phyloP scores from a whole-genome alignment of 2,113 vertebrate genomes.

The Salvelinus alpinus region DNA sequence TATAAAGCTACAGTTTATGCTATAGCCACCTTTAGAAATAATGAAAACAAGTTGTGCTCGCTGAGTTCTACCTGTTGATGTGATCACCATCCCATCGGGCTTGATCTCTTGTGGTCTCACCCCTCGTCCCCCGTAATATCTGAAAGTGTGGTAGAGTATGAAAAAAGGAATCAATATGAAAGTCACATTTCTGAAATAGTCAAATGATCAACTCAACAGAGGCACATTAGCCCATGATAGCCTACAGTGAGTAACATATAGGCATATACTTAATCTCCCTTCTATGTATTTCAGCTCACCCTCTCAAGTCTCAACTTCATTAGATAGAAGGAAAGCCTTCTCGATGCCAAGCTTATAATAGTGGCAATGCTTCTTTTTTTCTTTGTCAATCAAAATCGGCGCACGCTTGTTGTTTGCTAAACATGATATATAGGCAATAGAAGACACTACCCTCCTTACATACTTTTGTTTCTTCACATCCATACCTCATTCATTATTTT shows the following conservation, averaged over 20 bases:
- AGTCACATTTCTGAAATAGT: background rate
- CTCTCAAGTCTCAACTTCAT: background rate
- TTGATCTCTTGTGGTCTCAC: background rate
- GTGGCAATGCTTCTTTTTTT: background rate
- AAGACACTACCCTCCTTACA: too few relatives aligned
- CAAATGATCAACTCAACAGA: background rate
- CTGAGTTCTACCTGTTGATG: slow-evolving; percentile 1
- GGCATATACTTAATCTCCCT: background rate
- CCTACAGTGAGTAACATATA: background rate
- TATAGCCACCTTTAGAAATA: background rate
- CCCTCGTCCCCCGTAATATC: background rate
- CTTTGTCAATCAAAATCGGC: background rate
- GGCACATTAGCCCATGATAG: too few relatives aligned
- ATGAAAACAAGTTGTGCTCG: background rate
- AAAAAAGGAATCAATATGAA: background rate
- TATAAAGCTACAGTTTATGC: background rate
- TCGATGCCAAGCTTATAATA: background rate
- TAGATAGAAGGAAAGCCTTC: background rate
- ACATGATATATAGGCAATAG: background rate
- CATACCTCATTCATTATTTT: background rate
- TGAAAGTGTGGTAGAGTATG: background rate
- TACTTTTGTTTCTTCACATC: background rate
- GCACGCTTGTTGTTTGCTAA: background rate
- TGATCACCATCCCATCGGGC: background rate
- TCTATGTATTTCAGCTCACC: background rate